Evolutionary conservation across 2,113 vertebrate species (phyloP).

Genomic region (Numenius arquata): DNA sequence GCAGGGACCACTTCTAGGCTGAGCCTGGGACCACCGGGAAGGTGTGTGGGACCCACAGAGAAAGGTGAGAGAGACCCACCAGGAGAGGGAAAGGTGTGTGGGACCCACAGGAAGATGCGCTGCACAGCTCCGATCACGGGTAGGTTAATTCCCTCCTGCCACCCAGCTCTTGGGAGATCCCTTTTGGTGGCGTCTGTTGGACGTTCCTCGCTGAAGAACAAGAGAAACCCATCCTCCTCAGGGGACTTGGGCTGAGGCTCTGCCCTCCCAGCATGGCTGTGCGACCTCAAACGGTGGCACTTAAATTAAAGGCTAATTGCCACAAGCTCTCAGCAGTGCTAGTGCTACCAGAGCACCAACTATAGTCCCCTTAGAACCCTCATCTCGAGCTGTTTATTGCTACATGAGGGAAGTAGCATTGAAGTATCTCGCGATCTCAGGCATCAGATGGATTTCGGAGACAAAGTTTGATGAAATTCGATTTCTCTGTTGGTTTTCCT

Average conservation of each 20-base stretch:
- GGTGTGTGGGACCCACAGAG: background rate
- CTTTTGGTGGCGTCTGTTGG: accelerated
- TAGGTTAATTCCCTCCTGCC: background rate
- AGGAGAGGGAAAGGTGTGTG: background rate
- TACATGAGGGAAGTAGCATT: background rate
- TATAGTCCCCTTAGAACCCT: background rate
- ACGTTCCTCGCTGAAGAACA: accelerated
- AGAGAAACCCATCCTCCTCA: background rate
- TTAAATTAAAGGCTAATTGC: background rate
- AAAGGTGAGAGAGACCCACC: background rate
- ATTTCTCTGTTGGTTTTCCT: background rate
- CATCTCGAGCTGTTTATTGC: background rate
- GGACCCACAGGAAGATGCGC: background rate
- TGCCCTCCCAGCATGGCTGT: background rate
- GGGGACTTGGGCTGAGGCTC: background rate
- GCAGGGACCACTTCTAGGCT: background rate
- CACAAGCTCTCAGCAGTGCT: background rate
- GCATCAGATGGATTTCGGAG: background rate
- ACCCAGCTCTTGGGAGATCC: too few relatives aligned
- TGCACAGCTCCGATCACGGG: accelerated
- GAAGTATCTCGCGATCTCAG: background rate
- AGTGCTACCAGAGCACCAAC: background rate
- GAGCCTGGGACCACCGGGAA: background rate
- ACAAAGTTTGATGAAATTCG: background rate
- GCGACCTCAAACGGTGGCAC: accelerated